Evolutionary conservation across 1,140 invertebrate genomes (phyloP), one percentile per base, ranked within the genome.

Genomic region (Pseudobourletiella spinata): DNA sequence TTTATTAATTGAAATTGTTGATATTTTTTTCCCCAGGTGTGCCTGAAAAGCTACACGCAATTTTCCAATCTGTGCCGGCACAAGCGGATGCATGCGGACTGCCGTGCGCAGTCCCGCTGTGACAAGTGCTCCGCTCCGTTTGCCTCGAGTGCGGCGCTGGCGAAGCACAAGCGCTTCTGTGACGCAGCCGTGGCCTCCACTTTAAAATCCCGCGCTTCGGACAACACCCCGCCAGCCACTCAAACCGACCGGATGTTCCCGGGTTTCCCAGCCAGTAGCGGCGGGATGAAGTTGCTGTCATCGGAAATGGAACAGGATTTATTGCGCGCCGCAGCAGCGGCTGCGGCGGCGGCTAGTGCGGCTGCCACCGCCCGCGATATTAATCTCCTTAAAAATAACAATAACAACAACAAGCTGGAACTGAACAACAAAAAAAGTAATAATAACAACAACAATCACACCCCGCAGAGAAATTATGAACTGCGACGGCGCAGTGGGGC

Each of bases 21-120:
- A 39, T 59, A 29, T 11, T 60, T 39, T 42, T 29, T 42, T 63
- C 62, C 55, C 32, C 25, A 67, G 63, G 68, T 75, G 63, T 80
- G 78, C 75, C 84, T 86, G 61, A 87, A 92, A 83, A 85, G 94
- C 1, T 99, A 99, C 79, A 99, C 97, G 0, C 97, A 99, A 78
- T 99, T 99, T 76, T 98, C 95, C 15, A 99, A 99, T 76, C 80
- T 99, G 68, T 99, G 97, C 74, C 86, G 97, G 20, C 97, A 99
- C 78, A 98, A 96, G 74, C 89, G 96, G 64, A 98, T 98, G 91
- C 97, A 99, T 78, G 86, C 86, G 16, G 87, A 89, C 72, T 77
- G 76, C 55, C 72, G 78, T 91, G 90, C 73, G 84, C 89, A 69
- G 85, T 85, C 76, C 83, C 89, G 74, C 78, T 26, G 73, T 81